Base-by-base conservation (phyloP, 2,888 invertebrate genomes). In the Argyresthia goedartella region DNA sequence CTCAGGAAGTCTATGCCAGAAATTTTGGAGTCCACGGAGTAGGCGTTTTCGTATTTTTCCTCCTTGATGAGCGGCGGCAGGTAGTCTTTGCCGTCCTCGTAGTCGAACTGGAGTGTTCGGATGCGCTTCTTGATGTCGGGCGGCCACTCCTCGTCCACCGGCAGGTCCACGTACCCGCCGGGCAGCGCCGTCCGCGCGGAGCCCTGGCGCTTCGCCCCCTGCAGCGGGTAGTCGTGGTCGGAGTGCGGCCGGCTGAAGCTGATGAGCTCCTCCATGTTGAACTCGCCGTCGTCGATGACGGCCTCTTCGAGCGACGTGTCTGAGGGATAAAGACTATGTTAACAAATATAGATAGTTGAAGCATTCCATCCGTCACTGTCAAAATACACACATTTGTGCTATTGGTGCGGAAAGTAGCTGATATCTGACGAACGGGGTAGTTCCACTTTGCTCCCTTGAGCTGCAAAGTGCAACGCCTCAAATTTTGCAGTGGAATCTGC, bases 261-360 rank as follows among this genome's bases (percentile, higher is more conserved):
- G 61, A 90, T 76, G 67, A 90, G 81, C 62, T 90, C 90, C 52
- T 90, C 90, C 88, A 90, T 88, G 62, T 89, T 89, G 71, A 89
- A 81, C 55, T 85, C 85, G 16, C 89, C 89, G 59, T 89, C 89
- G 58, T 89, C 89, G 60, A 88, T 87, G 6, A 88, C 86, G 3
- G 81, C 78, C 59, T 87, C 86, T 54, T 86, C 86, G 50, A 82
- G 66, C 56, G 63, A 64, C 67, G 81, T 76, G 72, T 82, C 85
- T 85, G 71, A 35, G 62, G 64, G 52, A n/a, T n/a, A n/a, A n/a
- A n/a, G n/a, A 54, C n/a, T n/a, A n/a, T n/a, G n/a, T n/a, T n/a
- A n/a, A n/a, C n/a, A n/a, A n/a, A n/a, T n/a, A n/a, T n/a, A n/a
- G n/a, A n/a, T n/a, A n/a, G n/a, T n/a, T n/a, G n/a, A n/a, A n/a